phyloP scores from a whole-genome alignment of 2,888 invertebrate genomes.

The Drosophila mercatorum region DNA sequence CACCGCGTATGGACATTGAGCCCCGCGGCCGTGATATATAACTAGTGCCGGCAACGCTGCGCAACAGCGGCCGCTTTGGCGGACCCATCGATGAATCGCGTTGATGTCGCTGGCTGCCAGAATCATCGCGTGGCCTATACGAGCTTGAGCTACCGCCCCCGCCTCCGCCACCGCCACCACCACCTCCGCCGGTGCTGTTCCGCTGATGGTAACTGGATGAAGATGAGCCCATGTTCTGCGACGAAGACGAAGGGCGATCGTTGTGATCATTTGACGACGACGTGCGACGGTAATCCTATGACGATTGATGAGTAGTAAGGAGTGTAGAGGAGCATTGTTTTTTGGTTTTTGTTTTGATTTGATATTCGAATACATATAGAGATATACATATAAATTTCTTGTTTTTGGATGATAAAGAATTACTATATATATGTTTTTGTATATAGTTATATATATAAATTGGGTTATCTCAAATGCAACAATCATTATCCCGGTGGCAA shows the following conservation, averaged over 20 bases:
- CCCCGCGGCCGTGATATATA: constrained; percentile 82
- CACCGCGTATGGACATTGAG: constrained; percentile 77
- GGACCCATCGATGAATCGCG: constrained; percentile 83
- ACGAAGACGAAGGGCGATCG: constrained; percentile 83
- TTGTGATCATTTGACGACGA: constrained; percentile 81
- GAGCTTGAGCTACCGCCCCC: constrained; percentile 68
- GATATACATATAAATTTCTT: constrained; percentile 53
- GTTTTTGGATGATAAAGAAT: constrained; percentile 64
- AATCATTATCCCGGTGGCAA: constrained; percentile 69
- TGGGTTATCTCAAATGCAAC: constrained; percentile 63
- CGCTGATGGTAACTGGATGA: constrained; percentile 76
- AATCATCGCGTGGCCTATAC: constrained; percentile 72
- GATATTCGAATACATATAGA: constrained; percentile 65
- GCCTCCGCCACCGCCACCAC: constrained; percentile 60
- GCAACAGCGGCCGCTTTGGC: constrained; percentile 81
- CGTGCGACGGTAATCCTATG: constrained; percentile 84
- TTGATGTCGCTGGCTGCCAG: constrained; percentile 72
- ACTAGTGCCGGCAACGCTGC: constrained; percentile 80
- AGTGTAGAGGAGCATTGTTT: constrained; percentile 78
- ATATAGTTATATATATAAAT: constrained; percentile 52
- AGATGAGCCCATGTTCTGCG: constrained; percentile 76
- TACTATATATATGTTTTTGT: constrained; percentile 52
- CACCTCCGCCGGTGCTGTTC: constrained; percentile 67
- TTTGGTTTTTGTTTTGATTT: constrained; percentile 61
- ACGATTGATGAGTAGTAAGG: constrained; percentile 83